Conservation (phyloP, 1,140 invertebrate genomes). For the Aethina tumida region DNA sequence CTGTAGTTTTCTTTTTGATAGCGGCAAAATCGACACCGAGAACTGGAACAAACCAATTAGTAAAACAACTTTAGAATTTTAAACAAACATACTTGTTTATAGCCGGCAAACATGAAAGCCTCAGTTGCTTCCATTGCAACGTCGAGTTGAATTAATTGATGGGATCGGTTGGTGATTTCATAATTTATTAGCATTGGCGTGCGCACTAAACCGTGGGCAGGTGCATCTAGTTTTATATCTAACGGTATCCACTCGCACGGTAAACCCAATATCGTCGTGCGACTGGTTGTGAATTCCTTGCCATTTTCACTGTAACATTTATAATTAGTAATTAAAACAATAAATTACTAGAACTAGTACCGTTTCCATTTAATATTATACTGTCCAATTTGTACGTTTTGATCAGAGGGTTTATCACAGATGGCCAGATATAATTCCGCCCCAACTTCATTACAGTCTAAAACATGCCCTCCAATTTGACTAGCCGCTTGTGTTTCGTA, state of each 20-base stretch:
- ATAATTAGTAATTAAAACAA: constrained; percentile 10
- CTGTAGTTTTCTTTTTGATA: constrained; percentile 46
- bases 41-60: constrained; percentile 38
- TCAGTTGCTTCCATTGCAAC: constrained; percentile 72
- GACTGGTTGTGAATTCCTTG: constrained; percentile 36
- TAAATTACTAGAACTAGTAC: constrained; percentile 33
- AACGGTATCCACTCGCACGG: constrained; percentile 58
- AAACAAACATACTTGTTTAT: constrained; percentile 60
- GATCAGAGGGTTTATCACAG: constrained; percentile 30
- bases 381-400: constrained; percentile 42
- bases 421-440: constrained; percentile 42
- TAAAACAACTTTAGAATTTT: background rate
- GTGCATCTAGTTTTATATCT: constrained; percentile 58
- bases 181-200: constrained; percentile 61
- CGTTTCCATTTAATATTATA: constrained; percentile 69
- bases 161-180: constrained; percentile 60
- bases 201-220: constrained; percentile 62
- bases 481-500: constrained; percentile 29
- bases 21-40: constrained; percentile 54
- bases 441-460: constrained; percentile 40
- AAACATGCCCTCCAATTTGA: constrained; percentile 30
- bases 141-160: constrained; percentile 59
- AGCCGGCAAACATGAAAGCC: constrained; percentile 83
- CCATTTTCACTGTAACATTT: constrained; percentile 21
- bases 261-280: constrained; percentile 45